Evolutionary conservation across 2,797 vertebrate species (phyloP).

Genomic region (Rhabdophis nuchalis): DNA sequence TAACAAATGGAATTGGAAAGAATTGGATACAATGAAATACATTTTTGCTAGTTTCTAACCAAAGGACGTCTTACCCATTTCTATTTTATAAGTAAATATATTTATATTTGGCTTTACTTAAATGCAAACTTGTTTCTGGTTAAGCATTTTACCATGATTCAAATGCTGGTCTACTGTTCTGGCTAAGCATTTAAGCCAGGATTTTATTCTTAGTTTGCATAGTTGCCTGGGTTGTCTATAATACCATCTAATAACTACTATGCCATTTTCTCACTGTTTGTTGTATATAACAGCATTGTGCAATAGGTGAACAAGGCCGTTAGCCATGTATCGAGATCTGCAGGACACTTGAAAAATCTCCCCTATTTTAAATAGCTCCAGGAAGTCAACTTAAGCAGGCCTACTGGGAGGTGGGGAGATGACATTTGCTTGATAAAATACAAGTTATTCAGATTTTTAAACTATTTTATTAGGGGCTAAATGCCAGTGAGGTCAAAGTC

Average conservation of each 20-base stretch:
- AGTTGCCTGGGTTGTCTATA: not conserved
- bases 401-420: too few relatives aligned
- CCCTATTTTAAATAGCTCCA: not conserved
- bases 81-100: not conserved
- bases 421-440: not conserved
- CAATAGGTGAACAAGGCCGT: not conserved
- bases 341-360: not conserved
- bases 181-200: not conserved
- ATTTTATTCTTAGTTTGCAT: not conserved
- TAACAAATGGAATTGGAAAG: not conserved
- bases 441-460: not conserved
- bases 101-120: not conserved
- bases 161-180: not conserved
- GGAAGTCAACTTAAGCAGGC: not conserved
- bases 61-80: not conserved
- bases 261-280: not conserved
- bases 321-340: not conserved
- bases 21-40: not conserved
- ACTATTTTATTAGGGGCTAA: not conserved
- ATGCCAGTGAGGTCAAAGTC: not conserved
- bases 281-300: not conserved
- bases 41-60: not conserved
- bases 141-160: not conserved
- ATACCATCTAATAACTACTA: not conserved
- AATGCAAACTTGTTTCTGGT: not conserved